A percentile compares a stretch with the other conserved stretches of the same genome.
phyloP scores from a whole-genome alignment of 1,140 invertebrate species.

The Drosophila quadrilineata region DNA sequence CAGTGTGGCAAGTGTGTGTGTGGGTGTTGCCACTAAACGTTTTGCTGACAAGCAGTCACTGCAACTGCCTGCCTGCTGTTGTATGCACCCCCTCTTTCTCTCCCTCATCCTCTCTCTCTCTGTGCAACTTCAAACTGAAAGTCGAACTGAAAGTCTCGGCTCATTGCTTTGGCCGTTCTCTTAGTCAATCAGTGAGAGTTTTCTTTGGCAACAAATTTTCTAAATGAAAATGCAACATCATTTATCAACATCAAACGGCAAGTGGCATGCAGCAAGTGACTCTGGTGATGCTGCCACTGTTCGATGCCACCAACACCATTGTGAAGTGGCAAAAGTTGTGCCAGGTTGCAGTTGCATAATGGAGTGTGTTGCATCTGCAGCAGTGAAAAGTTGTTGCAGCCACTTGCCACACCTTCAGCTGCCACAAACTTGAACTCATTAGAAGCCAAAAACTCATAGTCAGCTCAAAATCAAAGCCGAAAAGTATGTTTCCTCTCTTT shows the following conservation, averaged over 20 bases:
- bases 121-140: neutral
- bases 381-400: slow-evolving; percentile 7
- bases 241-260: slow-evolving; percentile 75
- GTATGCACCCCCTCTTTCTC: too few relatives aligned
- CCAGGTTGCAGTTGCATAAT: slow-evolving; percentile 30
- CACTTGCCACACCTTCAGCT: slow-evolving; percentile 39
- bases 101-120: slow-evolving; percentile 16
- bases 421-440: slow-evolving; percentile 64
- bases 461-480: slow-evolving; percentile 23
- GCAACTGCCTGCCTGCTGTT: too few relatives aligned
- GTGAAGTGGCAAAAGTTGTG: slow-evolving; percentile 51
- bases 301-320: slow-evolving; percentile 28
- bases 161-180: slow-evolving; percentile 47
- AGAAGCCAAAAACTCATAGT: slow-evolving; percentile 39
- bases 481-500: too few relatives aligned
- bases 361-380: slow-evolving; percentile 19
- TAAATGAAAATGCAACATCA: slow-evolving; percentile 78
- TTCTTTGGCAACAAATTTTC: slow-evolving; percentile 74
- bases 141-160: slow-evolving; percentile 6
- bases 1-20: slow-evolving; percentile 28
- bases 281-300: slow-evolving; percentile 6
- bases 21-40: slow-evolving; percentile 69
- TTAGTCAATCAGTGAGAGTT: slow-evolving; percentile 77
- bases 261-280: slow-evolving; percentile 58
- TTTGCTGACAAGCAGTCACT: slow-evolving; percentile 75